Evolutionary conservation across 2,113 vertebrate species (phyloP), one percentile per base, ranked within the genome.

Genomic region (Tragulus kanchil): DNA sequence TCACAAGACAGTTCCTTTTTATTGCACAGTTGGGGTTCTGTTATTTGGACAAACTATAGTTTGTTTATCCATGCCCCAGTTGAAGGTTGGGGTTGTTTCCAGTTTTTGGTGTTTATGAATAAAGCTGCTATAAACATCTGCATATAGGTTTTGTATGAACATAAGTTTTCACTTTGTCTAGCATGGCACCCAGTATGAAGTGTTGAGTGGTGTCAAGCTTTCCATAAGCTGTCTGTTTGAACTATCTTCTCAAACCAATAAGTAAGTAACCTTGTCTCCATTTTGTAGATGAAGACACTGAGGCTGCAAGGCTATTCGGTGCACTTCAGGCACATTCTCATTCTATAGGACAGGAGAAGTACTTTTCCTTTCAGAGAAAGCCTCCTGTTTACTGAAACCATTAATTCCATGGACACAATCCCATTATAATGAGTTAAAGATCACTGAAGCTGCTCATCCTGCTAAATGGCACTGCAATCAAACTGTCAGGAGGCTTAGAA

Each of bases 391-490:
- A 64, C 94, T 45, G 13, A 94, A 92, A 84, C 4, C 45, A 79
- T 78, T 88, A 36, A 91, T 54, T 79, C 52, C 79, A 61, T 2
- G 48, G 58, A 62, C 28, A 12, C 48, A 36, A 69, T 36, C 31
- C n/a, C 61, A 94, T 86, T 77, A 85, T 21, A 31, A 84, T 56
- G 54, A 89, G 84, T 64, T 82, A 67, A 92, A 82, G 90, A 71
- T 94, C 58, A 23, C 17, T 85, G 36, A 50, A 85, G 25, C 67
- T 77, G 26, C 48, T 79, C 10, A 21, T 28, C 26, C 28, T 94
- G 85, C 59, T 83, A 95, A 94, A 92, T 82, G 36, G 67, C 64
- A 62, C 52, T 28, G 13, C 81, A 89, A 95, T 93, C 71, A 85
- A 89, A 75, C 58, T 94, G 71, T 59, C 64, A 58, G 50, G 17